Base-by-base conservation (phyloP, 1,140 invertebrate species). In the Dreissena polymorpha region DNA sequence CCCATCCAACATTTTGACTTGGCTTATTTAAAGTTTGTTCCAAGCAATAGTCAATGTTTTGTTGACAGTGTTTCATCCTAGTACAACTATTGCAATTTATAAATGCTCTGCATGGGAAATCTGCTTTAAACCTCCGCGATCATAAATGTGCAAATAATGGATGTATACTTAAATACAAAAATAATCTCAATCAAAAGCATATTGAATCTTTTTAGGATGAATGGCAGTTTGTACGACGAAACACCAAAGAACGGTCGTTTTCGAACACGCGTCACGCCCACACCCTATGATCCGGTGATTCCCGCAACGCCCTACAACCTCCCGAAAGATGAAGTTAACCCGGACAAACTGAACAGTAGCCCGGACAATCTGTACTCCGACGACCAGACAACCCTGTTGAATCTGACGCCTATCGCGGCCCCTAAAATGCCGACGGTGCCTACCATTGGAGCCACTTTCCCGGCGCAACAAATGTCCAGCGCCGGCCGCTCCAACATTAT, bases 211-310 rank as follows among this genome's bases (percentile, higher is more conserved):
- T 55, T 3, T 23, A 60, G 57, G 21, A 60, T 23, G 57, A 23
- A 60, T n/a, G 57, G 57, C 21, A 23, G 57, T 60, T 60, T 60
- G 21, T 60, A n/a, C 57, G 57, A 60, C 57, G 57, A 60, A 18
- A 60, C 39, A 2, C 39, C 57, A 10, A 60, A 60, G 57, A 60
- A 60, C 57, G 2, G 16, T 6, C 3, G 21, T 60, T 60, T 60
- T 23, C 16, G 21, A 2, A 60, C 21, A 3, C 57, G 57, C 57
- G 57, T 60, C 6, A n/a, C 57, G 12, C 57, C 57, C 16, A 18
- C 57, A 2, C 57, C 57, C 16, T 10, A 18, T 60, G 57, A 60
- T 18, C 16, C 16, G 12, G 16, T 60, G 16, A 60, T 60, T 3
- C 57, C 57, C 16, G 16, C 57, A 18, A 60, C 10, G 57, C 57